Evolutionary conservation across 2,113 vertebrate species (phyloP).

Genomic region (Apistogramma diplotaenia): DNA sequence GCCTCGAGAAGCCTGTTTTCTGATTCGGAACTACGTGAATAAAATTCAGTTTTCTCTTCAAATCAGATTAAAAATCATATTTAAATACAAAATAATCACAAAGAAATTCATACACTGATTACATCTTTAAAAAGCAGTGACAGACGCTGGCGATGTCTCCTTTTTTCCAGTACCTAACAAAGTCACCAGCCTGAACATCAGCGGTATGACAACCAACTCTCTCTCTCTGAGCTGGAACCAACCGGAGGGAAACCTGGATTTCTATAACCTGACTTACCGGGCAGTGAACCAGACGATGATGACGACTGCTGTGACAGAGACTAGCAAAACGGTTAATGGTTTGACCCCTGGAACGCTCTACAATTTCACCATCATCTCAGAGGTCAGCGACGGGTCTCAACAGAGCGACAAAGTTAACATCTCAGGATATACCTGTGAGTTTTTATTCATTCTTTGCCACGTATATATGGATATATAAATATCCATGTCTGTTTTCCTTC

Average conservation of each 20-base stretch:
- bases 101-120: background rate
- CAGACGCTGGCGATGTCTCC: background rate
- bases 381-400: background rate
- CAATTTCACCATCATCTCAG: constrained; percentile 31
- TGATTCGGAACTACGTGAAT: too few relatives aligned
- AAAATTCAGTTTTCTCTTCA: too few relatives aligned
- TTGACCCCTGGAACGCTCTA: constrained; percentile 31
- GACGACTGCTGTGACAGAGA: too few relatives aligned
- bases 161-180: constrained; percentile 41
- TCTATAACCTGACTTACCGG: background rate
- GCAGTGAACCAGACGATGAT: fast-evolving
- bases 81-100: background rate
- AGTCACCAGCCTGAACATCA: background rate
- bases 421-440: constrained; percentile 52
- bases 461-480: background rate
- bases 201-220: fast-evolving
- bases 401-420: background rate
- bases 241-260: constrained; percentile 3
- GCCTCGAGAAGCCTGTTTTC: too few relatives aligned
- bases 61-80: too few relatives aligned
- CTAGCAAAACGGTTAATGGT: fast-evolving
- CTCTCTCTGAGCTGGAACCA: constrained; percentile 19
- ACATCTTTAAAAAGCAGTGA: background rate
- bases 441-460: background rate
- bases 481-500: background rate